Conservation (phyloP, 2,113 vertebrate genomes). For the Uropsilus gracilis region DNA sequence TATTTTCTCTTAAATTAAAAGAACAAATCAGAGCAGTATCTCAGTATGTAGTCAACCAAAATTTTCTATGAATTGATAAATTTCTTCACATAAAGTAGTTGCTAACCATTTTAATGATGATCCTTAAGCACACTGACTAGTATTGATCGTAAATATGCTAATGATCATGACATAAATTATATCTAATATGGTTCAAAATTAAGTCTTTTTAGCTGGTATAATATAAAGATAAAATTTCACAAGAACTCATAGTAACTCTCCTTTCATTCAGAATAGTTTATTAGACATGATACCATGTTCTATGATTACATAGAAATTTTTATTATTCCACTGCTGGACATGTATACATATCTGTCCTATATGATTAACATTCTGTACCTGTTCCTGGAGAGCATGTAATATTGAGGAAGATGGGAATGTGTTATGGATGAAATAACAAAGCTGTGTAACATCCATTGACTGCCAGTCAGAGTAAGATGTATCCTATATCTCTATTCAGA, state of each 20-base stretch:
- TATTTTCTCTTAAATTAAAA: neutral
- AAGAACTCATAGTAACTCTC: slow-evolving; percentile 2
- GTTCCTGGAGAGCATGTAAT: neutral
- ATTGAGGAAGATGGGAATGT: neutral
- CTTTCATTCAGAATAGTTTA: neutral
- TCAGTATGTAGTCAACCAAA: slow-evolving; percentile 13
- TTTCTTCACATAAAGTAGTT: neutral
- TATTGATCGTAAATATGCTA: neutral
- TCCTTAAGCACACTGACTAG: neutral
- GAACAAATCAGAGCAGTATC: neutral
- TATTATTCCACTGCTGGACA: neutral
- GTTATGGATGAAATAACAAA: slow-evolving; percentile 16
- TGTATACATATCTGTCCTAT: neutral
- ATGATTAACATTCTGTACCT: slow-evolving; percentile 48
- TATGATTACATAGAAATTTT: neutral
- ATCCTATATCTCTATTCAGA: slow-evolving; percentile 20
- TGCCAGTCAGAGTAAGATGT: slow-evolving; percentile 32
- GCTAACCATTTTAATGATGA: neutral
- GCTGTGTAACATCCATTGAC: neutral
- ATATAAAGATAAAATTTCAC: neutral
- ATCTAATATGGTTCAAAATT: neutral
- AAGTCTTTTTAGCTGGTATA: neutral
- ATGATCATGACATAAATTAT: neutral
- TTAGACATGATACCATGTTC: neutral
- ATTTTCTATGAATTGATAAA: neutral